phyloP scores from a whole-genome alignment of 2,888 invertebrate species.

The Siphlonurus alternatus region DNA sequence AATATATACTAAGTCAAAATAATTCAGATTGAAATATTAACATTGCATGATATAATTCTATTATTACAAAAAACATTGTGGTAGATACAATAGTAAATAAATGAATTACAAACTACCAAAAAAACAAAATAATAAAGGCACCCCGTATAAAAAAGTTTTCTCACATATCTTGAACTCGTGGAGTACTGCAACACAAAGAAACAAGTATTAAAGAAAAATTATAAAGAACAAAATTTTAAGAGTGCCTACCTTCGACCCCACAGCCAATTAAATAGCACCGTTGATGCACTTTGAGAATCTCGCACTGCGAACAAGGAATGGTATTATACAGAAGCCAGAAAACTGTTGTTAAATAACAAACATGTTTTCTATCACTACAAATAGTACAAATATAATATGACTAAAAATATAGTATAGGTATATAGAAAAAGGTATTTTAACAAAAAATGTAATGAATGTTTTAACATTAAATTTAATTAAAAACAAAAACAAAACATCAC shows the following conservation, averaged over 20 bases:
- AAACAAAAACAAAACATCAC: too few species aligned
- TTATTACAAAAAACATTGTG: neutral
- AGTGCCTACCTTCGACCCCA: constrained; percentile 46
- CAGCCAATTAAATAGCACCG: constrained; percentile 63
- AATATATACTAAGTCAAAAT: too few species aligned
- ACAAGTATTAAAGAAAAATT: neutral
- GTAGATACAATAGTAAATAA: neutral
- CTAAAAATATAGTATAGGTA: constrained; percentile 3
- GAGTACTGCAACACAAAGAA: neutral
- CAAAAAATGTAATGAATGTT: neutral
- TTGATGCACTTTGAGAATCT: constrained; percentile 61
- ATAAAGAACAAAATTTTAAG: neutral
- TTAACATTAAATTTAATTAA: too few species aligned
- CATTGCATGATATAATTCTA: neutral
- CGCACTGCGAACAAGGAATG: constrained; percentile 42
- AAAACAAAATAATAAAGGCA: neutral
- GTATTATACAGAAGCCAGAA: too few species aligned
- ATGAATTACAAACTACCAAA: neutral
- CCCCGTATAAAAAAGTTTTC: neutral
- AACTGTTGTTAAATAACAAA: too few species aligned
- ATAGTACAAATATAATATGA: neutral
- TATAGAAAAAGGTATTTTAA: neutral
- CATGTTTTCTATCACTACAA: neutral
- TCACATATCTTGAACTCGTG: neutral
- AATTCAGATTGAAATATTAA: too few species aligned